Evolutionary conservation across 2,797 vertebrate species (phyloP), one percentile per base, ranked within the genome.

Genomic region (Hemibagrus guttatus): DNA sequence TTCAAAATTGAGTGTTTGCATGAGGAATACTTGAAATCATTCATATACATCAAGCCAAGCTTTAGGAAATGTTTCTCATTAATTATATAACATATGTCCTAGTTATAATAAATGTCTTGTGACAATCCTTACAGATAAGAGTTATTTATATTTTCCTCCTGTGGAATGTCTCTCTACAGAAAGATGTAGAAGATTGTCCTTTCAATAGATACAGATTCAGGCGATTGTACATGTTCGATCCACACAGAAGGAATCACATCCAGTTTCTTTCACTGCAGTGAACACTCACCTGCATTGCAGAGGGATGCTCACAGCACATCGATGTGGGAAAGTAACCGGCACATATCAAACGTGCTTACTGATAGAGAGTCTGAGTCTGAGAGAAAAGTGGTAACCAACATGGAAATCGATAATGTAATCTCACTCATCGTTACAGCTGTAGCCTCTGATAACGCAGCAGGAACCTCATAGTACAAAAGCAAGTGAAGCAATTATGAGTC

Each of bases 401-500:
- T 83, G 85, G 61, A 86, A 85, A 92, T 91, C 89, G 84, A 91
- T 91, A 90, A 89, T 90, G 92, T 93, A 93, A 95, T 95, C 92
- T 93, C 93, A 90, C 92, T 94, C 92, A 91, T 92, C 91, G 90
- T 82, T 90, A 89, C 89, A 91, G 89, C 87, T 87, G 86, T 49
- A 85, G 88, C 76, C 71, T 61, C n/a, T 13, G 90, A 93, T 94
- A 93, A 93, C 93, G 89, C 93, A 92, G 92, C 90, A 86, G 89
- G 91, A 90, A 90, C 83, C 92, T 85, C 28, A 92, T 91, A 90
- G 79, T 85, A 85, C 84, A 94, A 93, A 92, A 92, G 87, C 90
- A 88, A 91, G 92, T 81, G 86, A 94, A 94, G 93, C 94, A 94
- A 94, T 96, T 94, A 95, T 92, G 92, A 92, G 87, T 90, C 92